These are phyloP conservation scores for Clamator glandarius DNA, from an alignment of 2,797 vertebrate genomes.

Conservation along the genomic window DNA sequence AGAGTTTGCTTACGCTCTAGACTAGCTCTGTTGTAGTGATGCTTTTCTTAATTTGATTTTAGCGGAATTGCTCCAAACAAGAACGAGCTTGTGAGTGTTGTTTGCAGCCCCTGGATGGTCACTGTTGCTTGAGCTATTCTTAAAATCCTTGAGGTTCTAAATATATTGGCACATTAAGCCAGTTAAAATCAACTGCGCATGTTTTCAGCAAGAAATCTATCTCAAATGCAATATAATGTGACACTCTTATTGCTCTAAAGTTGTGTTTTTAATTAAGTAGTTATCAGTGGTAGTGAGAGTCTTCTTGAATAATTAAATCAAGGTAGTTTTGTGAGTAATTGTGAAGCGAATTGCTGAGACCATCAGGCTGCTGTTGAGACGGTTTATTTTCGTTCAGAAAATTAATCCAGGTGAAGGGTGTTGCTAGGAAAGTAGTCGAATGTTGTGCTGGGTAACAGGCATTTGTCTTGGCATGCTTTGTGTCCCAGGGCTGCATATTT, in stretches of 20 bases:
- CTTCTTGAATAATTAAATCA: slow-evolving; percentile 71
- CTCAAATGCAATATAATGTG: slow-evolving; percentile 30
- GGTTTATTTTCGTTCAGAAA: slow-evolving; percentile 48
- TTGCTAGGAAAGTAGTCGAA: slow-evolving; percentile 23
- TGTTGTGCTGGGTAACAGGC: background rate
- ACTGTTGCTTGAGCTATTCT: background rate
- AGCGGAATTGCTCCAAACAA: slow-evolving; percentile 2
- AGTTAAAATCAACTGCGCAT: slow-evolving; percentile 36
- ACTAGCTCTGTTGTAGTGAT: background rate
- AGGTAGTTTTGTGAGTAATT: slow-evolving; percentile 70
- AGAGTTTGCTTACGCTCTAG: background rate
- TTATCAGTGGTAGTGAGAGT: slow-evolving; percentile 50
- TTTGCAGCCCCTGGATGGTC: background rate
- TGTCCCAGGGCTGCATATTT: background rate
- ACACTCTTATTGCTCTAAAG: slow-evolving; percentile 58
- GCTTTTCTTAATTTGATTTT: slow-evolving; percentile 25
- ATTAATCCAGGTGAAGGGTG: slow-evolving; percentile 19
- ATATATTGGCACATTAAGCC: slow-evolving; percentile 26
- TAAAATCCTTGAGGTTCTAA: slow-evolving; percentile 26
- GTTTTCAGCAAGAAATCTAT: slow-evolving; percentile 51
- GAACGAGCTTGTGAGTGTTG: background rate
- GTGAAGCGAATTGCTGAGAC: slow-evolving; percentile 55
- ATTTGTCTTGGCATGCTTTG: slow-evolving; percentile 13
- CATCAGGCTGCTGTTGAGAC: slow-evolving; percentile 37
- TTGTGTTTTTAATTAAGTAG: slow-evolving; percentile 71